These are phyloP conservation scores for Netelia melanura DNA, from an alignment of 2,888 invertebrate species.

Conservation along the genomic window DNA sequence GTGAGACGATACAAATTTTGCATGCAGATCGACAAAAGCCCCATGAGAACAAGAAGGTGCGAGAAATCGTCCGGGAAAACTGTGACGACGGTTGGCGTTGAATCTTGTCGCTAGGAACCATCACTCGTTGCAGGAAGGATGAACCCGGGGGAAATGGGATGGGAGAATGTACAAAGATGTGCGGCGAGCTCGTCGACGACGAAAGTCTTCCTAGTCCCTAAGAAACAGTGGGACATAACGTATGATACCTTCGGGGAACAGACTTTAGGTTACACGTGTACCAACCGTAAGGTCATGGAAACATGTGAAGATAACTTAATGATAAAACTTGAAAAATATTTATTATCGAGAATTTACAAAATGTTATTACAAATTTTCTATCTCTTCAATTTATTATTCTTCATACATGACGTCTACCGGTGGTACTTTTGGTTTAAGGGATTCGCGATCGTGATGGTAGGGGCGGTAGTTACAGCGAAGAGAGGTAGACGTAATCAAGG, in stretches of 20 bases:
- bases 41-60: constrained; percentile 39
- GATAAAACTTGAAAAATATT: no score
- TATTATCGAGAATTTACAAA: no score
- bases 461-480: background rate
- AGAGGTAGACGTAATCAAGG: constrained; percentile 57
- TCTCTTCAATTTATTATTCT: background rate
- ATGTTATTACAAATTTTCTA: no score
- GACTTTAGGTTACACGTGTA: constrained; percentile 27
- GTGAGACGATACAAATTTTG: constrained; percentile 35
- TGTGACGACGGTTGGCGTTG: constrained; percentile 43
- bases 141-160: constrained; percentile 49
- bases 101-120: constrained; percentile 55
- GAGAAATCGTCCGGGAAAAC: constrained; percentile 49
- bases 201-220: constrained; percentile 26
- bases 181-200: constrained; percentile 63
- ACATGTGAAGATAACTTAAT: no score
- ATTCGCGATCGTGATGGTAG: background rate
- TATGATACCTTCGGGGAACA: background rate
- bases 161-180: constrained; percentile 52
- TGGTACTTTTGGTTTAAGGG: background rate
- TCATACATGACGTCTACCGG: background rate
- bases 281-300: background rate
- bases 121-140: constrained; percentile 58
- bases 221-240: constrained; percentile 34
- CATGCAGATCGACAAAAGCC: constrained; percentile 44